Conservation (phyloP, 2,113 vertebrate genomes). For the Sylvilagus bachmani region DNA sequence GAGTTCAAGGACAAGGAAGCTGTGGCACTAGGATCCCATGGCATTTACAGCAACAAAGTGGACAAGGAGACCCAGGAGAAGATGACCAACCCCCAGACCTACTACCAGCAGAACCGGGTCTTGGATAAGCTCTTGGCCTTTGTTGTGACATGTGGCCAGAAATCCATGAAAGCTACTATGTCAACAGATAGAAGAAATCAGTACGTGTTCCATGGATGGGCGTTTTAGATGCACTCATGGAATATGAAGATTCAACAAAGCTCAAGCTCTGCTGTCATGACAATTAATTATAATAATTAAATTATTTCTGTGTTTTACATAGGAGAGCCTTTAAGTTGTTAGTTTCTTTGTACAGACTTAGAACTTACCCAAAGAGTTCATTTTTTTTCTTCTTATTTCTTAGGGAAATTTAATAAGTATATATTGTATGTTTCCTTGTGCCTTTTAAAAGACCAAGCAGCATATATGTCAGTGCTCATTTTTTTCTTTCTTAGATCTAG, state of each 20-base stretch:
- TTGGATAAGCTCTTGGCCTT: conserved; percentile 92
- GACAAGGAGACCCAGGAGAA: conserved; percentile 93
- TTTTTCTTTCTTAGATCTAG: conserved; percentile 65
- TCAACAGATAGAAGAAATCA: conserved; percentile 89
- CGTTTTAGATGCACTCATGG: conserved; percentile 44
- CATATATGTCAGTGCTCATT: neutral
- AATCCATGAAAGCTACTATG: conserved; percentile 95
- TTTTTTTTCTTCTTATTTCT: no score
- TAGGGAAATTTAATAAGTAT: neutral
- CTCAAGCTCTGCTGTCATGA: conserved; percentile 55
- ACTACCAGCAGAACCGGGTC: conserved; percentile 94
- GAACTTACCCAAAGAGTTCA: conserved; percentile 57
- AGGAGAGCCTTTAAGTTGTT: conserved; percentile 56
- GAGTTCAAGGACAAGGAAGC: no score
- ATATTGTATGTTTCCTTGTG: conserved; percentile 51
- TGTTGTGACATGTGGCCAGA: conserved; percentile 95
- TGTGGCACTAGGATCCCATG: conserved; percentile 95
- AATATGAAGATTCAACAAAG: conserved; percentile 72
- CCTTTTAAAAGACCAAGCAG: conserved; percentile 5
- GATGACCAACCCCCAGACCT: conserved; percentile 90
- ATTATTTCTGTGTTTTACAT: conserved; percentile 83
- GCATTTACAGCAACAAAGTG: conserved; percentile 96
- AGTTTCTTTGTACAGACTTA: conserved; percentile 51
- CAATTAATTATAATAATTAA: conserved; percentile 82
- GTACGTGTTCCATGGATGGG: neutral